Evolutionary conservation across 2,888 invertebrate species (phyloP).

Genomic region (Melanostoma scalare): DNA sequence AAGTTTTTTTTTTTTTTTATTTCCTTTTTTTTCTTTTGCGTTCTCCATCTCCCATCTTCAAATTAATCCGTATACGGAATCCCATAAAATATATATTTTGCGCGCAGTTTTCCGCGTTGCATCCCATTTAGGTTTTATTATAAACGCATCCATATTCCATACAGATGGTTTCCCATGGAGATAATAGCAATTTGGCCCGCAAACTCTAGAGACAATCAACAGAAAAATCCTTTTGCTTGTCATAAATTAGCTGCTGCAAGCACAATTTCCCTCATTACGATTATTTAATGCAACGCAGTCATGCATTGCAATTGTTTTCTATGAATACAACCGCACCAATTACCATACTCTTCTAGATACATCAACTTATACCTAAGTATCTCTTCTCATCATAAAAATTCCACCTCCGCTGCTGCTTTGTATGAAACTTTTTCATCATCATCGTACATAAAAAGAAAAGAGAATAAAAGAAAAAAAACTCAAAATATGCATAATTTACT

Average conservation of each 20-base stretch:
- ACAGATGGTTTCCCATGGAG: constrained; percentile 5
- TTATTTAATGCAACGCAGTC: constrained; percentile 64
- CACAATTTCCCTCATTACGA: constrained; percentile 65
- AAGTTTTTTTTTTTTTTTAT: background rate
- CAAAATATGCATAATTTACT: constrained; percentile 48
- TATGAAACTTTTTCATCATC: background rate
- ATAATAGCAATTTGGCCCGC: background rate
- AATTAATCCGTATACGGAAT: too few relatives aligned
- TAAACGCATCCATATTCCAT: constrained; percentile 12
- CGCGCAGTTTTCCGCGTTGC: background rate
- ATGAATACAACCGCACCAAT: constrained; percentile 47
- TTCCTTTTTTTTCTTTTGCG: background rate
- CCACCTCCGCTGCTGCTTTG: constrained; percentile 2
- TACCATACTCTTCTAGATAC: constrained; percentile 28
- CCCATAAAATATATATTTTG: constrained; percentile 21
- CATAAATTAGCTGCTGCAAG: constrained; percentile 63
- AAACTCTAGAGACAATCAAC: background rate
- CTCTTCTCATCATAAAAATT: constrained; percentile 38
- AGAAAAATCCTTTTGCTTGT: constrained; percentile 45
- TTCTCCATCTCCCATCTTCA: background rate
- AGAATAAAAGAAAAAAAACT: constrained; percentile 14
- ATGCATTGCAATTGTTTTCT: constrained; percentile 55
- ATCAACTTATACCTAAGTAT: constrained; percentile 23
- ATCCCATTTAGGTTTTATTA: constrained; percentile 21
- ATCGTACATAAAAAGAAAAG: background rate